Conservation (phyloP, 2,113 vertebrate genomes). For the Ibidorhyncha struthersii region DNA sequence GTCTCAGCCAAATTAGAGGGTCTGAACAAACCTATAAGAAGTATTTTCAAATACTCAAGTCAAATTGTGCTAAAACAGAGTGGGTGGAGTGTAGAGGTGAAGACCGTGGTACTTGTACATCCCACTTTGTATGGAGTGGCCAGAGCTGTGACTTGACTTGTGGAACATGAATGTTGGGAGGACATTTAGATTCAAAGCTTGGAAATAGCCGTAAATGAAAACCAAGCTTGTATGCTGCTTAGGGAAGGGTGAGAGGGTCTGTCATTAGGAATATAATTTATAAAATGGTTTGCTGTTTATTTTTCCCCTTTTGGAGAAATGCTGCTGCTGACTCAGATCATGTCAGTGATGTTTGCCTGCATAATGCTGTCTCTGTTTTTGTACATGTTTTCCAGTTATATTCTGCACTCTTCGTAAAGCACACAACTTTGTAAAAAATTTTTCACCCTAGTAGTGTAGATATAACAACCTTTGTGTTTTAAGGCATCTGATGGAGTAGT, state of each 20-base stretch:
- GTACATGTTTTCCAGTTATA: not conserved
- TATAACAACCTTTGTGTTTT: not conserved
- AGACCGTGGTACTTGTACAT: not conserved
- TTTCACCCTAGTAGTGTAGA: not conserved
- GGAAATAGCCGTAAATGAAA: not conserved
- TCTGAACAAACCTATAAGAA: not conserved
- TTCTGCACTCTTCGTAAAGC: not conserved
- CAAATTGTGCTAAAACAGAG: not conserved
- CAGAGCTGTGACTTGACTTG: not conserved
- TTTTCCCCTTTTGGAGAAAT: not conserved
- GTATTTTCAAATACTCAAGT: not conserved
- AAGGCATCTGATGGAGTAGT: not conserved
- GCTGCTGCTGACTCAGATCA: not conserved
- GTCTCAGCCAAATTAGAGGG: not conserved
- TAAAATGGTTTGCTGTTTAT: not conserved
- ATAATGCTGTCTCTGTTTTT: not conserved
- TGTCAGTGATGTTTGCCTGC: not conserved
- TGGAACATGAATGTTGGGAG: not conserved
- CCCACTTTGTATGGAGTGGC: fast-evolving
- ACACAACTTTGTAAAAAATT: not conserved
- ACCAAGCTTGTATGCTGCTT: not conserved
- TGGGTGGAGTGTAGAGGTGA: not conserved
- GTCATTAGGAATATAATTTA: not conserved
- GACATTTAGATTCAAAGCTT: not conserved
- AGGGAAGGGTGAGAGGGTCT: not conserved